Base-by-base conservation (phyloP, 2,113 vertebrate species). In the Coregonus clupeaformis region DNA sequence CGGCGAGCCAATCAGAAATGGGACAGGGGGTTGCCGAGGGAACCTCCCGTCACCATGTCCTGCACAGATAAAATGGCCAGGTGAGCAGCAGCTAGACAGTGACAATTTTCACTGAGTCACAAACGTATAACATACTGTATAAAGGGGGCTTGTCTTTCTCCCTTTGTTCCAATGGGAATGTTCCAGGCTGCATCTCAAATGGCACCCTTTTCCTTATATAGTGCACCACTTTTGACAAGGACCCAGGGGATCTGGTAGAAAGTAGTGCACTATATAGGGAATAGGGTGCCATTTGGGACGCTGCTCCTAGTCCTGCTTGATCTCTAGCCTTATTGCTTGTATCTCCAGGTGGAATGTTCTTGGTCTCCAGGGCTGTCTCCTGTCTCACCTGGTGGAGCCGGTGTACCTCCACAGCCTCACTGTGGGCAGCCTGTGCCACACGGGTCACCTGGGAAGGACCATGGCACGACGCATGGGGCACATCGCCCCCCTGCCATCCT, bases 41-140 rank as follows among this genome's bases (percentile, higher is more conserved):
- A 99, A 81, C 95, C 96, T 86, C 97, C 99, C 49, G 92, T 98
- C 92, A 99, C 97, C 79, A 98, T 99, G 98, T 99, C 97, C 86
- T 99, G 98, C 88, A 99, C 97, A 0, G 98, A 99, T 93, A 99
- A 99, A 91, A 95, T 99, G 4, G 95, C 95, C 90, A 98, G 98
- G 98, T 98, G 18, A 47, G 67, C 11, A 20, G 1, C 3, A 25
- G 20, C 9, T 36, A 32, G 65, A 42, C 18, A 60, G 20, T 22
- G 13, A 18, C 18, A 18, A 60, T 5, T 60, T 22, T 22, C 57
- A 60, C 16, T 52, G 49, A 52, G 49, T 18, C 49, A 42, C 36
- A 16, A 52, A 52, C 16, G 16, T 16, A 52, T 52, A 60, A n/a
- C 18, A 60, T 22, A 22, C 57, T 60, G 4, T 9, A 60, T 9